Evolutionary conservation across 2,113 vertebrate genomes (phyloP), one percentile per base, ranked within the genome.

Genomic region (Glareola pratincola): DNA sequence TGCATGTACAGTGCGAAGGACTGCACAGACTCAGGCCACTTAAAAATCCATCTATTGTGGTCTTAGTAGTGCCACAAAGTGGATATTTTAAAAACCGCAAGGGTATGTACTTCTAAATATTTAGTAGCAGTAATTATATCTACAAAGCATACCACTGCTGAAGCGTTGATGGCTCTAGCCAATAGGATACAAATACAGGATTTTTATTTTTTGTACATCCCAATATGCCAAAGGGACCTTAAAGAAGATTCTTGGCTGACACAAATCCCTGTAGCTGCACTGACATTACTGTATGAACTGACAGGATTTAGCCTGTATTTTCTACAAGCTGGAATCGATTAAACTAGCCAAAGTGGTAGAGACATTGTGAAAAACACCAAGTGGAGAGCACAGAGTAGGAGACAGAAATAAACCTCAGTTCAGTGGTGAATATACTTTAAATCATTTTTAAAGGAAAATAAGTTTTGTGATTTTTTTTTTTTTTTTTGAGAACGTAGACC

Each of bases 241-340:
- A 86, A 78, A 56, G 76, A 92, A 94, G 73, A 87, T 66, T 89
- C 39, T 62, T 73, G 41, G 80, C 95, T 82, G 91, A 92, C 74
- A 94, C 86, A 96, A 94, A 92, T 87, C 86, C 53, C 80, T 78
- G 45, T 85, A 57, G 84, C 62, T 92, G 47, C 53, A 64, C 24
- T 90, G 89, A 87, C 76, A 79, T 82, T 85, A 87, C 62, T 73
- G 36, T 64, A 76, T 8, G 51, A 97, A 63, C 84, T 62, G 48
- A 85, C 76, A 95, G 86, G 80, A 92, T 89, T 96, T 89, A 89
- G 83, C 53, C 88, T 68, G 43, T 17, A 54, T 95, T 94, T 94
- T 94, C 92, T 94, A 47, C 89, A 85, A 94, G 87, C 89, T 95
- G 83, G 81, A 92, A 85, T n/a, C 0, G 1, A 97, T 95, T 89